Percentiles rank a stretch among this genome's conserved stretches.
phyloP scores from a whole-genome alignment of 2,888 invertebrate genomes.

The Acronicta alni region DNA sequence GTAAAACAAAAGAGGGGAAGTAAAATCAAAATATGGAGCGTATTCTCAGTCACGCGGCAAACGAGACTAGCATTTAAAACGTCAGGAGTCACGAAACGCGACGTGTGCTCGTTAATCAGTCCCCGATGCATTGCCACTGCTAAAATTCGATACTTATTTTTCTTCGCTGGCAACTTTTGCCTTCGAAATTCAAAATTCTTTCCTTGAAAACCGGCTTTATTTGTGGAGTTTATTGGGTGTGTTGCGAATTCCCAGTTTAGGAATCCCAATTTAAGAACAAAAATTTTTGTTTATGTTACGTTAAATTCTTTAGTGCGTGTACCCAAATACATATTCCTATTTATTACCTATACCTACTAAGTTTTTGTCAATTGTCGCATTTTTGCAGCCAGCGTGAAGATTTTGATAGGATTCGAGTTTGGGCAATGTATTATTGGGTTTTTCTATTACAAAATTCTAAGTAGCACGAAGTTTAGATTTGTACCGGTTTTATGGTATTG shows the following conservation, averaged over 20 bases:
- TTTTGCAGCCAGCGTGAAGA: too few relatives aligned
- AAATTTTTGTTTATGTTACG: too few relatives aligned
- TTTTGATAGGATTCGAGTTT: too few relatives aligned
- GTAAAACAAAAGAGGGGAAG: constrained; percentile 38
- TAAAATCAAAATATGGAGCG: constrained; percentile 48
- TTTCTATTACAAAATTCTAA: too few relatives aligned
- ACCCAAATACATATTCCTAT: too few relatives aligned
- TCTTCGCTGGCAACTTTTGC: constrained; percentile 25
- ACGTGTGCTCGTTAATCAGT: constrained; percentile 59
- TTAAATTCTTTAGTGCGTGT: too few relatives aligned
- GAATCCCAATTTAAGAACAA: constrained; percentile 7
- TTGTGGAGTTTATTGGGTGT: constrained; percentile 18
- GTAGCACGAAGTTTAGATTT: too few relatives aligned
- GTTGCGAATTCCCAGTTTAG: constrained; percentile 17
- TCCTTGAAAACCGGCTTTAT: constrained; percentile 13
- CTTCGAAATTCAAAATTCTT: constrained; percentile 28
- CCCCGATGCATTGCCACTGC: constrained; percentile 46
- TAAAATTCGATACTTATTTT: constrained; percentile 39
- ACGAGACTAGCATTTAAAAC: constrained; percentile 50
- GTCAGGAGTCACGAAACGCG: constrained; percentile 30
- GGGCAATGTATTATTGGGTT: too few relatives aligned
- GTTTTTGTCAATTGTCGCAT: too few relatives aligned
- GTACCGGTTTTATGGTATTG: too few relatives aligned
- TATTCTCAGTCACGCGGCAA: constrained; percentile 47
- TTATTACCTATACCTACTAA: too few relatives aligned